Evolutionary conservation across 2,113 vertebrate genomes (phyloP).

Genomic region (Hippocampus comes): DNA sequence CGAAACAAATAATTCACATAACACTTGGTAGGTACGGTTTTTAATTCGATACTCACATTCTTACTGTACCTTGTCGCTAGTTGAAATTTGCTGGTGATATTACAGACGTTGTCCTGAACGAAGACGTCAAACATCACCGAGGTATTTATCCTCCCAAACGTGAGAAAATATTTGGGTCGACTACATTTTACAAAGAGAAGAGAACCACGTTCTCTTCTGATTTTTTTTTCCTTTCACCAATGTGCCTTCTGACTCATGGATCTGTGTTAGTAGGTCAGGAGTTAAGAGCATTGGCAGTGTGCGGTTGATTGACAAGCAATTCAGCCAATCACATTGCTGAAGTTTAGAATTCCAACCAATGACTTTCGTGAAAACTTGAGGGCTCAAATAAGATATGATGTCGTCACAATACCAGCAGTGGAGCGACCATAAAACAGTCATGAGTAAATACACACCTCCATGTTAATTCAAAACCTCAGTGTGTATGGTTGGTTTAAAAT

Average conservation of each 20-base stretch:
- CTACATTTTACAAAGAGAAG: conserved; percentile 17
- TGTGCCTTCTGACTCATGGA: conserved; percentile 73
- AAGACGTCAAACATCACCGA: not conserved
- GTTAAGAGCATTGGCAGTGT: conserved; percentile 63
- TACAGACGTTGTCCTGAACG: not conserved
- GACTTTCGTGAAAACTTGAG: conserved; percentile 4
- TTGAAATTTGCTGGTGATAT: not conserved
- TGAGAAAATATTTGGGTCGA: not conserved
- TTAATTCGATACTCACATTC: not conserved
- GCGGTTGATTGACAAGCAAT: conserved; percentile 39
- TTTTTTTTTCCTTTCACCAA: conserved; percentile 49
- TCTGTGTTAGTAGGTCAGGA: conserved; percentile 97
- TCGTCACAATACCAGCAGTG: conserved; percentile 9
- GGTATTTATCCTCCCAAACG: conserved; percentile 2
- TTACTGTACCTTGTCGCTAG: not conserved
- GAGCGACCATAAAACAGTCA: not conserved
- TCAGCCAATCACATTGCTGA: conserved; percentile 56
- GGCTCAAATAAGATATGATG: conserved; percentile 37
- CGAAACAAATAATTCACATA: not conserved
- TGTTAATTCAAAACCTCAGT: not conserved
- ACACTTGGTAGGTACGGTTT: not conserved
- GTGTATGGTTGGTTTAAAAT: too few relatives aligned
- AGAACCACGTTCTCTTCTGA: conserved; percentile 31
- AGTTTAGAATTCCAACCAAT: conserved; percentile 61
- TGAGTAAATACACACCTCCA: not conserved